Base-by-base conservation (phyloP, 2,113 vertebrate genomes). In the Labeo catla region DNA sequence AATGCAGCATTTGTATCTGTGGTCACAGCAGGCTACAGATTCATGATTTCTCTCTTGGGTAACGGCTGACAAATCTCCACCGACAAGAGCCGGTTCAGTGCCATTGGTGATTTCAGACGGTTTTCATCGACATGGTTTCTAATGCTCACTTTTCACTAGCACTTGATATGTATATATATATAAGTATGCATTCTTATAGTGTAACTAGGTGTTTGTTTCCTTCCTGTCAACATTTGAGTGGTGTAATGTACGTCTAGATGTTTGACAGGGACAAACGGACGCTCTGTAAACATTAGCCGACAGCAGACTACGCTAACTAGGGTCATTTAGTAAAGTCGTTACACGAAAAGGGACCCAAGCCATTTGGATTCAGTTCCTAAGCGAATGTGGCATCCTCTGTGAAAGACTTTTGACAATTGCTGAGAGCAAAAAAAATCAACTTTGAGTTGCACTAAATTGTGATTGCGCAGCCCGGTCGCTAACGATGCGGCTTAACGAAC, bases 261-360 rank as follows among this genome's bases (percentile, higher is more conserved):
- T 65, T 49, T 47, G 49, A 78, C 63, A 68, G 84, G 76, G 76
- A 66, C 77, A 81, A 81, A 66, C 57, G 19, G 28, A 61, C 12
- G 57, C 77, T 79, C 52, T 43, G 36, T 61, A 57, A 57, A 78
- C 10, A 79, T 63, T 36, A 57, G 15, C 34, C 70, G 57, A 76
- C 63, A 47, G 52, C 66, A 85, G 84, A 84, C 79, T 85, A 82
- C 86, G 87, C 50, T 66, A 91, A 91, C 86, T 86, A 77, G 87
- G 87, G 13, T 81, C 89, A 89, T 91, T 89, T 70, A 88, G 90
- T 86, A 82, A 83, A 73, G 83, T 47, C 87, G 86, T 89, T 90
- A 86, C 89, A 90, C 87, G 87, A 88, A 81, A 93, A 93, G 93
- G 93, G 93, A 94, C 93, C 92, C 91, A 77, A 94, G 93, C 91